Evolutionary conservation across 2,113 vertebrate species (phyloP).

Genomic region (Mixornis gularis): DNA sequence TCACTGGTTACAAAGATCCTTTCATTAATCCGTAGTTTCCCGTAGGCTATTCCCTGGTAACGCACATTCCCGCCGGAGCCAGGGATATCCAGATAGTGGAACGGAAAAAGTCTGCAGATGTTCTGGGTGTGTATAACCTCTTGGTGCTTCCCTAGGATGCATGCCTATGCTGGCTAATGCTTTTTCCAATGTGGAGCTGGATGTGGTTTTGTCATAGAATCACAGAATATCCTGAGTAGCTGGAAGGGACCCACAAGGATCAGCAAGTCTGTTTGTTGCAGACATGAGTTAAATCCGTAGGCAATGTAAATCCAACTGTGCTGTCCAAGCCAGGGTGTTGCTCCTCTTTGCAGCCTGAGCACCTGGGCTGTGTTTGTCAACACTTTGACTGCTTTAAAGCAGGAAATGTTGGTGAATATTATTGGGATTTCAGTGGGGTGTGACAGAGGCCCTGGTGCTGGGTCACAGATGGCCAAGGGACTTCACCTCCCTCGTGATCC

Average conservation of each 20-base stretch:
- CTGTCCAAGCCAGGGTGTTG: not conserved
- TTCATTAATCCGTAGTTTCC: not conserved
- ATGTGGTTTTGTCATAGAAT: not conserved
- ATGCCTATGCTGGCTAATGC: not conserved
- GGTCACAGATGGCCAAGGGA: not conserved
- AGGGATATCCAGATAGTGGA: constrained; percentile 96
- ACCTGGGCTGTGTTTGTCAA: not conserved
- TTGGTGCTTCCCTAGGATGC: not conserved
- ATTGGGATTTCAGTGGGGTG: not conserved
- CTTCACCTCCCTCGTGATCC: not conserved
- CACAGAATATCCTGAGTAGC: not conserved
- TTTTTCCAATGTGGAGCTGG: not conserved
- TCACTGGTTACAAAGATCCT: not conserved
- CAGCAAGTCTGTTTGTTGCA: not conserved
- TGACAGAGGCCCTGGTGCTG: not conserved
- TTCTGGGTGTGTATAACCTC: constrained; percentile 79
- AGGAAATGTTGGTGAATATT: not conserved
- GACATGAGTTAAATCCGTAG: not conserved
- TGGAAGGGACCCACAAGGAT: not conserved
- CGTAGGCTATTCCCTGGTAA: constrained; percentile 91
- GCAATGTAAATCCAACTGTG: accelerated
- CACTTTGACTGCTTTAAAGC: not conserved
- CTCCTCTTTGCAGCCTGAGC: not conserved
- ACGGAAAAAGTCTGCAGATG: constrained; percentile 92
- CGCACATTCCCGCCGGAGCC: constrained; percentile 91